Base-by-base conservation (phyloP, 2,888 invertebrate genomes). In the Ametastegia equiseti region DNA sequence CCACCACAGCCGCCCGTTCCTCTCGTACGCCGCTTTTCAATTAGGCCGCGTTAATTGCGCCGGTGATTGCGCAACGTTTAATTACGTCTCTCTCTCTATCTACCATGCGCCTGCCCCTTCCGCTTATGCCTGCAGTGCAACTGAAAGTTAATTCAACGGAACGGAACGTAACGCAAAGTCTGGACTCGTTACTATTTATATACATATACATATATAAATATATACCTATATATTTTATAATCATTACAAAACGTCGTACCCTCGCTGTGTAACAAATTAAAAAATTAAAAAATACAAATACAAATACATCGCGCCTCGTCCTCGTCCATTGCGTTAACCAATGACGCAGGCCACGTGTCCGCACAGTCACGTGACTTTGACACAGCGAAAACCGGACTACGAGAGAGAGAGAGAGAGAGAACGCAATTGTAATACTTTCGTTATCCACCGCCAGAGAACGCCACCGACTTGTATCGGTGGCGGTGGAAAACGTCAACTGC, bases 321-420 rank as follows among this genome's bases (percentile, higher is more conserved):
- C 30, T 15, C 5, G 33, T 23, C 50, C n/a, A 60, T 13, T 47
- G 45, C 2, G 63, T 33, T 33, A 63, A 19, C 42, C 15, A 30
- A 36, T 33, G 47, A 27, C 11, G 57, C 77, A n/a, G 71, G 30
- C 77, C 65, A 47, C 67, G 67, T 47, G 63, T 71, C 27, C 54
- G 36, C 65, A 60, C 54, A 73, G 73, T 86, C 87, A 87, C 84
- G 86, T 86, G 87, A 86, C 85, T 87, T 84, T 83, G 85, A 86
- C 85, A 82, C 81, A 83, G 83, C 84, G 83, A 54, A n/a, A n/a
- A n/a, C n/a, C n/a, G n/a, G n/a, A n/a, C n/a, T n/a, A n/a, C n/a
- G n/a, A n/a, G n/a, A n/a, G n/a, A n/a, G n/a, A n/a, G n/a, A n/a
- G n/a, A n/a, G n/a, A n/a, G n/a, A n/a, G 80, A 23, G n/a, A 11